Conservation (phyloP, 53 echinoderm and acorn worm genomes). For the Patiria pectinifera region DNA sequence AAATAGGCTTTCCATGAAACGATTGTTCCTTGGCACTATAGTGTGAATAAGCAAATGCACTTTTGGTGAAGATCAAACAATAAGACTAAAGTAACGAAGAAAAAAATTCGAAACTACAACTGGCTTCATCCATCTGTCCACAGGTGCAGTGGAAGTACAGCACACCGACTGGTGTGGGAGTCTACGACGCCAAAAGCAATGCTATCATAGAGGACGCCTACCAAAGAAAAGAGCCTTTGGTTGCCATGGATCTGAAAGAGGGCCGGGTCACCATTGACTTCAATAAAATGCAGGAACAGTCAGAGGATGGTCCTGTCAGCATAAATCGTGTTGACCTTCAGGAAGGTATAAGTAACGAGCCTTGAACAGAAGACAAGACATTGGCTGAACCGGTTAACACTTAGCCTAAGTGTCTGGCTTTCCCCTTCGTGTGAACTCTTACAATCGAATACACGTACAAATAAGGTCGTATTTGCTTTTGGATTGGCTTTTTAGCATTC, state of each 20-base stretch:
- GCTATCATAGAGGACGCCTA: constrained; percentile 49
- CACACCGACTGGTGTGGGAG: background rate
- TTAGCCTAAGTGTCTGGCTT: too few relatives aligned
- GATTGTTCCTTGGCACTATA: too few relatives aligned
- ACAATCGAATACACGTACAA: too few relatives aligned
- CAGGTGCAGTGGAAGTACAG: constrained; percentile 17
- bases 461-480: too few relatives aligned
- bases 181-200: constrained; percentile 27
- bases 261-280: constrained; percentile 27
- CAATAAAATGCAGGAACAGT: constrained; percentile 8
- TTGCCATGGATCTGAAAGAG: constrained; percentile 22
- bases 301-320: background rate
- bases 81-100: too few relatives aligned
- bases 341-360: background rate
- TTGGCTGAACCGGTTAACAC: too few relatives aligned
- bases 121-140: background rate
- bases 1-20: too few relatives aligned
- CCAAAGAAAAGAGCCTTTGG: constrained; percentile 20
- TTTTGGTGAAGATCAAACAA: too few relatives aligned
- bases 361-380: too few relatives aligned
- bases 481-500: too few relatives aligned
- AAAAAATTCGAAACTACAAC: background rate
- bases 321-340: background rate
- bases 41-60: too few relatives aligned
- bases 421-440: too few relatives aligned